Conservation (phyloP, 2,797 vertebrate species). For the Vireo griseus region DNA sequence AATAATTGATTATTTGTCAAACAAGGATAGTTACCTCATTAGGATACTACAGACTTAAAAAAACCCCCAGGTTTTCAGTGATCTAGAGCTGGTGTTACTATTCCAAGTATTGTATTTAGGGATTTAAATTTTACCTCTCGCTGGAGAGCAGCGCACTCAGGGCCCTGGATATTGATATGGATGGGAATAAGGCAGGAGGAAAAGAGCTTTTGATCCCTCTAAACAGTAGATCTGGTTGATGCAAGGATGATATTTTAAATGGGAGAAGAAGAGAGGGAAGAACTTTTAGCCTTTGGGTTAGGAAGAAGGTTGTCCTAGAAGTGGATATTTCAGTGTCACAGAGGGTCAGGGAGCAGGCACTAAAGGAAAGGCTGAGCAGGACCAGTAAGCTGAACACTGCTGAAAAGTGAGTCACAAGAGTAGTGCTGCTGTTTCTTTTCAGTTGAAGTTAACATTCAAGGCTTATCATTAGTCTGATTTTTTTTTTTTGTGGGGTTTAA, state of each 20-base stretch:
- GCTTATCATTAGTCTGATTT: slow-evolving; percentile 40
- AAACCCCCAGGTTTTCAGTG: background rate
- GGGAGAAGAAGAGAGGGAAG: slow-evolving; percentile 42
- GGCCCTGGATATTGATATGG: slow-evolving; percentile 39
- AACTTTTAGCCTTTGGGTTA: slow-evolving; percentile 6
- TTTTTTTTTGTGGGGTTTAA: background rate
- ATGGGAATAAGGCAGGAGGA: slow-evolving; percentile 45
- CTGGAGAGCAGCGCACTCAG: slow-evolving; percentile 1
- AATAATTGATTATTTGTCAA: background rate
- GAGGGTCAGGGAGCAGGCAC: slow-evolving; percentile 32
- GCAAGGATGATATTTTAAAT: slow-evolving; percentile 24
- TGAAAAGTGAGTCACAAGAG: slow-evolving; percentile 17
- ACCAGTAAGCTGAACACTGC: slow-evolving; percentile 13
- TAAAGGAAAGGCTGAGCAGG: slow-evolving; percentile 17
- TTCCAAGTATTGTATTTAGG: background rate
- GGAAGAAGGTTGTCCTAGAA: slow-evolving; percentile 49
- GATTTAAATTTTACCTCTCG: slow-evolving; percentile 44
- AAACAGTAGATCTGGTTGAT: slow-evolving; percentile 15
- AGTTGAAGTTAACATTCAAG: slow-evolving; percentile 1
- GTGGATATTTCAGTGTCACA: slow-evolving; percentile 39
- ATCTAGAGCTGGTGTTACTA: background rate
- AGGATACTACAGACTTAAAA: background rate
- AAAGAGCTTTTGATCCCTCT: slow-evolving; percentile 48
- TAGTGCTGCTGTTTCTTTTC: slow-evolving; percentile 6
- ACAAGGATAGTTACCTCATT: background rate